These are phyloP conservation scores for Psittacus erithacus DNA, from an alignment of 2,113 vertebrate genomes.

Conservation along the genomic window DNA sequence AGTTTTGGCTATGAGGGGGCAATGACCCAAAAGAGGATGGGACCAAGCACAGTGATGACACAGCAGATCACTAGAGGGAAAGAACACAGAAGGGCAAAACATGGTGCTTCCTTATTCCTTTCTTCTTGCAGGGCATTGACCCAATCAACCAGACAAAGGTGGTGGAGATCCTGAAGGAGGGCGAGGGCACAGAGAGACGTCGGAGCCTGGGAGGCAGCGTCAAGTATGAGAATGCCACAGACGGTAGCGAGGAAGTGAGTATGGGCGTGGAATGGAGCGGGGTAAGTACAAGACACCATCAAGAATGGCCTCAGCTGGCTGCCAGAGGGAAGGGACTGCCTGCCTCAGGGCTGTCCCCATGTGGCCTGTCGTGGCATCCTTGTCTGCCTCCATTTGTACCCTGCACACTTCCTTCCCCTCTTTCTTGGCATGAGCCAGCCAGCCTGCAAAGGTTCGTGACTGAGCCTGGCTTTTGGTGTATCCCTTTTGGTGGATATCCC, in stretches of 20 bases:
- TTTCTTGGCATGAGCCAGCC: conserved; percentile 29
- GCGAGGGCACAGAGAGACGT: conserved; percentile 82
- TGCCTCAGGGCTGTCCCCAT: background rate
- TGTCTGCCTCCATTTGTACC: conserved; percentile 60
- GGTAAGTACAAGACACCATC: conserved; percentile 95
- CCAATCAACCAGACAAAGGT: conserved; percentile 94
- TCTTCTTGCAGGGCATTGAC: conserved; percentile 86
- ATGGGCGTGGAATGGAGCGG: conserved; percentile 97
- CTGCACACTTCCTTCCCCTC: conserved; percentile 32
- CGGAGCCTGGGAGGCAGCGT: conserved; percentile 86
- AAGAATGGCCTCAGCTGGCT: conserved; percentile 67
- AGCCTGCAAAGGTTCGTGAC: background rate
- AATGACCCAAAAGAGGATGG: background rate
- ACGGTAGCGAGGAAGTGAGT: conserved; percentile 96
- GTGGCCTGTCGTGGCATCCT: conserved; percentile 71
- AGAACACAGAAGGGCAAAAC: background rate
- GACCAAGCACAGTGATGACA: background rate
- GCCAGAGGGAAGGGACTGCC: conserved; percentile 58
- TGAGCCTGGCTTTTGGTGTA: background rate
- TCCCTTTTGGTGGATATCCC: background rate
- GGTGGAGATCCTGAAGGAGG: conserved; percentile 94
- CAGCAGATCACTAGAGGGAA: background rate
- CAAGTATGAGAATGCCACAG: conserved; percentile 91
- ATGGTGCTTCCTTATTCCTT: background rate
- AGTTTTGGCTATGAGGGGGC: background rate